These are phyloP conservation scores for Oryzias celebensis DNA, from an alignment of 2,113 vertebrate genomes.

Conservation along the genomic window DNA sequence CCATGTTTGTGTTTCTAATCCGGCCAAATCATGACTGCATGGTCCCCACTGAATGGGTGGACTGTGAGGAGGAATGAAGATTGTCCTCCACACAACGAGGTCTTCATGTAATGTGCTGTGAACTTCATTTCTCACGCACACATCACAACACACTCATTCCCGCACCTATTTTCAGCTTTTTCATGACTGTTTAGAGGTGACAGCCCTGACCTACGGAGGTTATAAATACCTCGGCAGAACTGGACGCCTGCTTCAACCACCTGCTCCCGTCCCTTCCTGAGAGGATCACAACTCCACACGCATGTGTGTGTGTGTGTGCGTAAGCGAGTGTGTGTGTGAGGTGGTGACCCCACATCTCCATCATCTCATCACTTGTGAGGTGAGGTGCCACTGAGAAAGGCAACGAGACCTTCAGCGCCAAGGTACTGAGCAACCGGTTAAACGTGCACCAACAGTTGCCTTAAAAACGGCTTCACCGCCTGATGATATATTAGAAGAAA, in stretches of 20 bases:
- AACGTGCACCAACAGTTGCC: no score
- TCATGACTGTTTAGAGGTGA: conserved; percentile 55
- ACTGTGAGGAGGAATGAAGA: conserved; percentile 51
- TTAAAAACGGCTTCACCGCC: not conserved
- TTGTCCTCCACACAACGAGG: conserved; percentile 38
- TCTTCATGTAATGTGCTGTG: conserved; percentile 29
- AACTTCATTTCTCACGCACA: not conserved
- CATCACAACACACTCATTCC: conserved; percentile 22
- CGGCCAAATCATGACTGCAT: conserved; percentile 63
- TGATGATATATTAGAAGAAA: not conserved
- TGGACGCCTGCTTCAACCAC: conserved; percentile 52
- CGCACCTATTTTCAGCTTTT: conserved; percentile 58
- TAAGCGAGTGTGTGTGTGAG: conserved; percentile 19
- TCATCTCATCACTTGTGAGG: conserved; percentile 55
- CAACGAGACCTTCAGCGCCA: conserved; percentile 30
- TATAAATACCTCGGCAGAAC: conserved; percentile 69
- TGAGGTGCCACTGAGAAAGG: conserved; percentile 55
- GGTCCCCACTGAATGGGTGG: conserved; percentile 68
- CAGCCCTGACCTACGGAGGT: conserved; percentile 44
- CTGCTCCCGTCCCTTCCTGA: conserved; percentile 71
- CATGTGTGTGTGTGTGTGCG: conserved; percentile 30
- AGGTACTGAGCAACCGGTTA: conserved; percentile 16
- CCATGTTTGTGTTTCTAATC: conserved; percentile 7
- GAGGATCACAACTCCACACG: conserved; percentile 18
- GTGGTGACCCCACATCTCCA: conserved; percentile 27